phyloP scores from a whole-genome alignment of 2,888 invertebrate species.

The Hylaea fasciaria region DNA sequence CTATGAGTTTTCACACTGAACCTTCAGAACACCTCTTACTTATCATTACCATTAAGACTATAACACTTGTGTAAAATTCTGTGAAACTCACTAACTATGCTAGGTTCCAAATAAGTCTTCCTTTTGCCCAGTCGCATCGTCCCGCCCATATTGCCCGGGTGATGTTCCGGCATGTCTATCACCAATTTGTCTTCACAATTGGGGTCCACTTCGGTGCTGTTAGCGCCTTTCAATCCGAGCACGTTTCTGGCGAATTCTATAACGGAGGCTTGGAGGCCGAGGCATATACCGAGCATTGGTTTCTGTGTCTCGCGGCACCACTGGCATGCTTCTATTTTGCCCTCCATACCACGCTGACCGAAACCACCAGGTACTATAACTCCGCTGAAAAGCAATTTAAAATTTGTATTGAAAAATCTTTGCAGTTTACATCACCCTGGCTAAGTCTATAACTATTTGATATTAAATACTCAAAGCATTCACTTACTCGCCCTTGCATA shows the following conservation, averaged over 20 bases:
- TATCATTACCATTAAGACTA: not conserved
- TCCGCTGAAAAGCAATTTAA: constrained; percentile 87
- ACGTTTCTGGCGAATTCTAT: constrained; percentile 97
- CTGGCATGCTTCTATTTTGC: constrained; percentile 96
- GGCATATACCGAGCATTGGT: constrained; percentile 97
- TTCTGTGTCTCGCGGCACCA: constrained; percentile 96
- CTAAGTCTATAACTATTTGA: not conserved
- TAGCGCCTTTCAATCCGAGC: constrained; percentile 90
- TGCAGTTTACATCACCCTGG: too few species aligned
- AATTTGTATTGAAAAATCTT: not conserved
- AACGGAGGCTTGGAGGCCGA: constrained; percentile 98
- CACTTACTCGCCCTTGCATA: constrained; percentile 93
- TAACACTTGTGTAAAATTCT: constrained; percentile 12
- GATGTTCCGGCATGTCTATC: constrained; percentile 99
- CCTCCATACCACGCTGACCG: constrained; percentile 97
- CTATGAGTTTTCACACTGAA: too few species aligned
- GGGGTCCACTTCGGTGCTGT: constrained; percentile 93
- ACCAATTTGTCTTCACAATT: constrained; percentile 91
- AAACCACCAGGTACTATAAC: constrained; percentile 99
- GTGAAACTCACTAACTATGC: constrained; percentile 85
- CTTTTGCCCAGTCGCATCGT: constrained; percentile 99
- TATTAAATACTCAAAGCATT: constrained; percentile 3
- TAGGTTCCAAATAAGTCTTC: constrained; percentile 90
- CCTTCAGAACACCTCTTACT: too few species aligned
- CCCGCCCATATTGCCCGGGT: constrained; percentile 96